Evolutionary conservation across 1,140 invertebrate genomes (phyloP).

Genomic region (Musca vetustissima): DNA sequence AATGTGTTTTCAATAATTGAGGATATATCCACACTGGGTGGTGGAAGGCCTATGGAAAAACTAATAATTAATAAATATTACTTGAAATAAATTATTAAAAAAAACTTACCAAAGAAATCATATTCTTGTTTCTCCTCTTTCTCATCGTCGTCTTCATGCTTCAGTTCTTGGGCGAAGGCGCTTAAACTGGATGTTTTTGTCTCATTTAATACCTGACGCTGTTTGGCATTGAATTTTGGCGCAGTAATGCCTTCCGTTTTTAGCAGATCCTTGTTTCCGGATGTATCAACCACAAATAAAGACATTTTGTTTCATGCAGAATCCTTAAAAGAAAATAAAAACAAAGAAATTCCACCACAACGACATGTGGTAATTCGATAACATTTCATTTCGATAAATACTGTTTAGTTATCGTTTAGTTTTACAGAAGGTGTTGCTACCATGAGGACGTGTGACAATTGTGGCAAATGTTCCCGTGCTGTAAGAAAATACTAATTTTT

Average conservation of each 20-base stretch:
- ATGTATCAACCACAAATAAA: conserved; percentile 48
- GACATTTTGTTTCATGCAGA: conserved; percentile 35
- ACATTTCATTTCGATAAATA: too few species aligned
- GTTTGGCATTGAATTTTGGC: conserved; percentile 8
- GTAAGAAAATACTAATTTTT: too few species aligned
- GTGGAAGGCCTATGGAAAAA: conserved; percentile 29
- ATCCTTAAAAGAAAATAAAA: neutral
- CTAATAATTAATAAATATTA: conserved; percentile 3
- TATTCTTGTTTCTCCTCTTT: conserved; percentile 24
- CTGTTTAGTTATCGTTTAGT: too few species aligned
- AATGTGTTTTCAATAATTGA: conserved; percentile 27
- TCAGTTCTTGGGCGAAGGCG: neutral
- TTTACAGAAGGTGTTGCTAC: too few species aligned
- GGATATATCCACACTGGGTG: conserved; percentile 29
- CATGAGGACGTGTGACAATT: too few species aligned
- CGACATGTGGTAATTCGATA: neutral
- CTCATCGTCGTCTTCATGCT: conserved; percentile 28
- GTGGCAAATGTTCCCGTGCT: too few species aligned
- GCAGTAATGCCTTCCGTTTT: conserved; percentile 20
- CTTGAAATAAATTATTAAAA: neutral
- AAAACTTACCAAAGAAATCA: conserved; percentile 38
- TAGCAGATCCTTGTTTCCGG: conserved; percentile 42
- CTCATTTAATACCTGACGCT: conserved; percentile 22
- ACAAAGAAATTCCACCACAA: neutral
- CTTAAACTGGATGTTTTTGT: neutral